Evolutionary conservation across 2,113 vertebrate genomes (phyloP), one percentile per base, ranked within the genome.

Genomic region (Opisthocomus hoazin): DNA sequence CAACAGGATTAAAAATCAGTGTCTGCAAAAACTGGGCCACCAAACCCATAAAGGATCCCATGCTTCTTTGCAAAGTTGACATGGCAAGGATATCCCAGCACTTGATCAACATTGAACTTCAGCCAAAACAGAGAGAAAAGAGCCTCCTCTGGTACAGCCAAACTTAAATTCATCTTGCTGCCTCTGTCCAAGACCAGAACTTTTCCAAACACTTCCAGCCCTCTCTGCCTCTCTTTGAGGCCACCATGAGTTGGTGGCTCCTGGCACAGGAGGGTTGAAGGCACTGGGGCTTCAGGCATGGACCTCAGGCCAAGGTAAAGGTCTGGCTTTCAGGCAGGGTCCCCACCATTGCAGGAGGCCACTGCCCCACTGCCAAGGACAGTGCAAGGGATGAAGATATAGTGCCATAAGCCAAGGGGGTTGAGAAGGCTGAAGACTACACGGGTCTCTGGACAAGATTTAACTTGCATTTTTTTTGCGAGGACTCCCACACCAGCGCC

Each of bases 391-490:
- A 36, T 43, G 58, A 61, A 6, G 27, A 23, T 5, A 16, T 37
- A n/a, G 27, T 43, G 45, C n/a, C 17, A 1, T 19, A 43, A 24
- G 9, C 58, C 1, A 2, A 58, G 39, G 15, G 5, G 41, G 4
- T 6, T 51, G 45, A n/a, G 56, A 68, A 65, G 26, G 37, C 30
- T 73, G 48, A 71, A 37, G 36, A 34, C 36, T 69, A 18, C 39
- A 11, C 2, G 0, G 21, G 5, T 58, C 70, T 83, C 50, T 63
- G 53, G 34, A 50, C 18, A 64, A 74, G 21, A 27, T 24, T 69
- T n/a, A 63, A 45, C 8, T 75, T 20, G 0, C 36, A 30, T 45
- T 63, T n/a, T 46, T 17, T 16, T n/a, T n/a, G 19, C 0, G 0
- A 37, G 43, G 43, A 19, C 6, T 51, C 30, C 20, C 1, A 5